Percentiles rank a stretch among this genome's conserved stretches.
phyloP scores from a whole-genome alignment of 2,797 vertebrate species.

The Morelia viridis region DNA sequence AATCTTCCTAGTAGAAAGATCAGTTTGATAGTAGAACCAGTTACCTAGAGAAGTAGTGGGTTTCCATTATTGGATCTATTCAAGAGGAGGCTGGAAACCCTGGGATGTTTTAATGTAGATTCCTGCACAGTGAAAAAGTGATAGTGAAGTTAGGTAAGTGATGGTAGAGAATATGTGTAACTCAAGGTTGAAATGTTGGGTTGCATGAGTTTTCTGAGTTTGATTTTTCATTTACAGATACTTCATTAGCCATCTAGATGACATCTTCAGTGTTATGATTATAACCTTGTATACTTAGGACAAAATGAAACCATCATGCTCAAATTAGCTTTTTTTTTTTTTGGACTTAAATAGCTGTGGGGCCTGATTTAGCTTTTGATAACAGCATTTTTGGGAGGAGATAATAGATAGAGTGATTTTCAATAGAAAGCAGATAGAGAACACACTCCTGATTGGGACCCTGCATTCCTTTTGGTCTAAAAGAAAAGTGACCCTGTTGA shows the following conservation, averaged over 20 bases:
- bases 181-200: not conserved
- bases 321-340: not conserved
- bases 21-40: not conserved
- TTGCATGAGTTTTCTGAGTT: not conserved
- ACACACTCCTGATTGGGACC: not conserved
- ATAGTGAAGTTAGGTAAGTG: not conserved
- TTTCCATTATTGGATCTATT: not conserved
- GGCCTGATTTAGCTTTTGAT: not conserved
- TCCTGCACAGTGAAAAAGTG: not conserved
- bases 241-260: not conserved
- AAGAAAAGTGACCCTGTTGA: not conserved
- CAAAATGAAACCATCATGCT: not conserved
- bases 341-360: not conserved
- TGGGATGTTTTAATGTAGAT: not conserved
- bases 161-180: not conserved
- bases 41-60: not conserved
- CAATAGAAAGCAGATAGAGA: not conserved
- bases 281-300: not conserved
- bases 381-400: not conserved
- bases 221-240: not conserved
- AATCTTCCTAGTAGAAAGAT: not conserved
- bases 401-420: not conserved
- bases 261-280: not conserved
- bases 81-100: not conserved
- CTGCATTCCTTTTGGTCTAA: not conserved